These are phyloP conservation scores for Rhyacophila evoluta DNA, from an alignment of 2,888 invertebrate genomes.

Conservation along the genomic window DNA sequence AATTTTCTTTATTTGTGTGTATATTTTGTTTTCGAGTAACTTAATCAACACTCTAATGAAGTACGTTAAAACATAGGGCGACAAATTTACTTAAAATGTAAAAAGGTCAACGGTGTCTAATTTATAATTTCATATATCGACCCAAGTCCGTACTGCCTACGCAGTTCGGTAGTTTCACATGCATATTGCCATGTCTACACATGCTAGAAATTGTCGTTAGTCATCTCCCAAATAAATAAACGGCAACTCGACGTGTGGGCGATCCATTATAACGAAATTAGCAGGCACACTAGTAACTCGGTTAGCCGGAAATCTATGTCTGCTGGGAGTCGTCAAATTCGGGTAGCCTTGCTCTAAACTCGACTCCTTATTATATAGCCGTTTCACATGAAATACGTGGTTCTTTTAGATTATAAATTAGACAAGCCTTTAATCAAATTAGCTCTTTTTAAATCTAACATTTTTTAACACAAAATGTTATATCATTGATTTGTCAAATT, in stretches of 20 bases:
- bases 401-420: too few species aligned
- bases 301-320: not conserved
- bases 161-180: not conserved
- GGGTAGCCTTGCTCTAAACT: not conserved
- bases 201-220: not conserved
- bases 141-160: not conserved
- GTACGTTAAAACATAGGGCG: too few species aligned
- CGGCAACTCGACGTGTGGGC: constrained; percentile 11
- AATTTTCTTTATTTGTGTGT: too few species aligned
- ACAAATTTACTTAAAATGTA: not conserved
- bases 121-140: not conserved
- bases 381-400: not conserved
- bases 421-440: too few species aligned
- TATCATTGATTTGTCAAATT: too few species aligned
- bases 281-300: not conserved
- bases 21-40: too few species aligned
- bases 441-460: too few species aligned
- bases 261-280: constrained; percentile 14
- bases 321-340: not conserved
- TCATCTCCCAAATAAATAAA: constrained; percentile 5
- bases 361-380: not conserved
- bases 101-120: not conserved
- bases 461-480: too few species aligned
- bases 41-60: too few species aligned
- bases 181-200: not conserved